Percentiles rank a stretch among this genome's conserved stretches.
Evolutionary conservation across 2,113 vertebrate species (phyloP).

Genomic region (Protobothrops flavoviridis): DNA sequence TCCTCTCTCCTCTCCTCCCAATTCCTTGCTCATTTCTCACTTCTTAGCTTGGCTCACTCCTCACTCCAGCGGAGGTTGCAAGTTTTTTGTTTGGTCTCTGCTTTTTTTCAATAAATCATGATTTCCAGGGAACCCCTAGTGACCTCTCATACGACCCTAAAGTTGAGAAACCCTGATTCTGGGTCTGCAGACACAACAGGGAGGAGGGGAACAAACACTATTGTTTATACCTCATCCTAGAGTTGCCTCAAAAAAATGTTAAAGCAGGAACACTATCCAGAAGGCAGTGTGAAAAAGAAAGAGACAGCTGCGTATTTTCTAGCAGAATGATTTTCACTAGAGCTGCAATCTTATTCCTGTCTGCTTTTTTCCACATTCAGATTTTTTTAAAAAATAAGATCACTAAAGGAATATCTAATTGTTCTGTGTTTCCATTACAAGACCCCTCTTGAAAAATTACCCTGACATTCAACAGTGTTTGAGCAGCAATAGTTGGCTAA

Average conservation of each 20-base stretch:
- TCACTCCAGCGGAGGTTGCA: too few species aligned
- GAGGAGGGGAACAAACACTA: not conserved
- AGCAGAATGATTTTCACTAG: not conserved
- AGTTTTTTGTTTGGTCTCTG: too few species aligned
- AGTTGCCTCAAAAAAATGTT: not conserved
- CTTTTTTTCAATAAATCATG: too few species aligned
- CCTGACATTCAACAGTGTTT: not conserved
- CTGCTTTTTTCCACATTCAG: not conserved
- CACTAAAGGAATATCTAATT: not conserved
- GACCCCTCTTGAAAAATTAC: not conserved
- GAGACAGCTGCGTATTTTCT: not conserved
- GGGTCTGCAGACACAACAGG: not conserved
- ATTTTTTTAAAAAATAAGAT: not conserved
- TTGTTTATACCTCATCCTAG: not conserved
- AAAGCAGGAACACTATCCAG: not conserved
- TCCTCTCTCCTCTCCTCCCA: too few species aligned
- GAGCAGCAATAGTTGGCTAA: not conserved
- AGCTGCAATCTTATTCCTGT: not conserved
- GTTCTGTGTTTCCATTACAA: not conserved
- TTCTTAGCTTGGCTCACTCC: too few species aligned
- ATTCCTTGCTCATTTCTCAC: too few species aligned
- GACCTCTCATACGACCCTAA: not conserved
- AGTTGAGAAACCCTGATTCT: not conserved
- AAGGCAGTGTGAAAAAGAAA: not conserved
- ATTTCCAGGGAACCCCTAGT: too few species aligned